These are phyloP conservation scores for Chionoecetes opilio DNA, from an alignment of 1,140 invertebrate genomes.

Conservation along the genomic window DNA sequence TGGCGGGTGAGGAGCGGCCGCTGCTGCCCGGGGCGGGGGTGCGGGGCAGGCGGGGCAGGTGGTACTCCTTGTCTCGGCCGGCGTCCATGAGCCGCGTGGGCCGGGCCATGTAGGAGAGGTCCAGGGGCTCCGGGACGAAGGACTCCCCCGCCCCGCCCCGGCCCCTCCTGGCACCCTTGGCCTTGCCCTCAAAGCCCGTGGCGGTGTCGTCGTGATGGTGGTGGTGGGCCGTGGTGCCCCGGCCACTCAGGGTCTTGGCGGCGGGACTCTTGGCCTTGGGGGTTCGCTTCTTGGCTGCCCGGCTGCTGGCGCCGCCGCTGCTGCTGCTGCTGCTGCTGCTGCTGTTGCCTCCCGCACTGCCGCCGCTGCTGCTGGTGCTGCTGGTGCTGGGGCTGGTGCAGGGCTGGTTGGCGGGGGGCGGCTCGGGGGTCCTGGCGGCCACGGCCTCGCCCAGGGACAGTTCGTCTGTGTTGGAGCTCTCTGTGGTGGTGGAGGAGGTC, in stretches of 20 bases:
- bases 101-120: slow-evolving; percentile 69
- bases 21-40: not conserved
- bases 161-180: not conserved
- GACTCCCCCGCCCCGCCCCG: not conserved
- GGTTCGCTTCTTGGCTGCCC: slow-evolving; percentile 14
- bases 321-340: not conserved
- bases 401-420: not conserved
- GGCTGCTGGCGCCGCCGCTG: not conserved
- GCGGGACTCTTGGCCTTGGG: slow-evolving; percentile 44
- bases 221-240: not conserved
- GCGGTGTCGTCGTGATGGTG: not conserved
- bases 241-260: not conserved
- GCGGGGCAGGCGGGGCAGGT: not conserved
- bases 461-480: slow-evolving; percentile 87
- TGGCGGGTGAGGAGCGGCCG: slow-evolving; percentile 51
- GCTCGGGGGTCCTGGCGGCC: slow-evolving; percentile 67
- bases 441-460: slow-evolving; percentile 81
- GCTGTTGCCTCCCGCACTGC: not conserved
- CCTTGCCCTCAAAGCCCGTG: not conserved
- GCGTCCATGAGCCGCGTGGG: slow-evolving; percentile 47
- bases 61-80: slow-evolving; percentile 63
- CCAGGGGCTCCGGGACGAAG: slow-evolving; percentile 59
- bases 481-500: slow-evolving; percentile 90
- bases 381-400: not conserved
- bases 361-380: not conserved